A percentile compares a stretch with the other conserved stretches of the same genome.
These are phyloP conservation scores for Phyllopteryx taeniolatus DNA, from an alignment of 2,113 vertebrate species.

Conservation along the genomic window DNA sequence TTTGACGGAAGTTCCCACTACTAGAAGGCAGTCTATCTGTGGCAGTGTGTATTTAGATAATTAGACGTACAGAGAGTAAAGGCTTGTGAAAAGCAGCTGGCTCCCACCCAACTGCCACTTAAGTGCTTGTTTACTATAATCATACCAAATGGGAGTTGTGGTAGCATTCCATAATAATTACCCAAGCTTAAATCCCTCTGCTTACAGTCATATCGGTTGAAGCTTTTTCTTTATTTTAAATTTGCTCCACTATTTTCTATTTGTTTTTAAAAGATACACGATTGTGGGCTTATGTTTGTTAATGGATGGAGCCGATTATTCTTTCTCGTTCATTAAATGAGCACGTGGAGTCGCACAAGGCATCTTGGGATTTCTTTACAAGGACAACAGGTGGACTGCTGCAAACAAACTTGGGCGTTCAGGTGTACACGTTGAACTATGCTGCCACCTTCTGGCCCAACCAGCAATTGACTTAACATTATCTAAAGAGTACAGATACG, in stretches of 20 bases:
- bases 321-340: neutral
- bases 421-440: neutral
- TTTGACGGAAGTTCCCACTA: slow-evolving; percentile 22
- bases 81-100: neutral
- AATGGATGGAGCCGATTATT: neutral
- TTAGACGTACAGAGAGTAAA: neutral
- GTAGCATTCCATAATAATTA: neutral
- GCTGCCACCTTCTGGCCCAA: slow-evolving; percentile 49
- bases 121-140: slow-evolving; percentile 1
- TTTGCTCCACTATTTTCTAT: neutral
- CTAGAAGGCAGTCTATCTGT: slow-evolving; percentile 9
- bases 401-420: neutral
- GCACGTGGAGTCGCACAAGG: too few species aligned
- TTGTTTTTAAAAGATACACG: neutral
- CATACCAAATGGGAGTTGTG: neutral
- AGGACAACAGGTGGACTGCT: neutral
- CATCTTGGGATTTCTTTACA: too few species aligned
- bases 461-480: neutral
- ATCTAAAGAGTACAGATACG: neutral
- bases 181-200: too few species aligned
- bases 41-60: neutral
- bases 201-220: neutral
- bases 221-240: neutral
- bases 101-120: neutral
- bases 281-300: neutral